These are phyloP conservation scores for Phoxinus dragarum DNA, from an alignment of 2,797 vertebrate genomes.

Conservation along the genomic window DNA sequence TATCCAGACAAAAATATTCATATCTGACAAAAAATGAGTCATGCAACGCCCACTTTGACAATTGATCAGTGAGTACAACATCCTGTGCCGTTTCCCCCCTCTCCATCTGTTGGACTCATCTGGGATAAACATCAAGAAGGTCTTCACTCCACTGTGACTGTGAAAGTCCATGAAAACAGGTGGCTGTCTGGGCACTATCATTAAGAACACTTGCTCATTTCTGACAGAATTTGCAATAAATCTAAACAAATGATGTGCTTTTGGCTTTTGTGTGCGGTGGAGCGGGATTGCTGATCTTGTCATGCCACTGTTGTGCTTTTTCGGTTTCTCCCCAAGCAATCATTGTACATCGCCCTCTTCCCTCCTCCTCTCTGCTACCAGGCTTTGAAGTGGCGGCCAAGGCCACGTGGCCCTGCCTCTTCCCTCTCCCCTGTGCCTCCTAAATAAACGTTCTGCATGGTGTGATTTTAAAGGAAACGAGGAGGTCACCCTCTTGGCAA, in stretches of 20 bases:
- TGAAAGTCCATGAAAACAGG: conserved; percentile 39
- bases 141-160: conserved; percentile 32
- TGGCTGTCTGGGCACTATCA: conserved; percentile 49
- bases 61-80: conserved; percentile 57
- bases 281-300: conserved; percentile 2
- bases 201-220: conserved; percentile 37
- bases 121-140: conserved; percentile 48
- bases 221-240: conserved; percentile 19
- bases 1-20: conserved; percentile 22
- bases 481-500: conserved; percentile 70
- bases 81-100: conserved; percentile 41
- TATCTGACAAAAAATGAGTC: conserved; percentile 36
- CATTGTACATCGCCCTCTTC: conserved; percentile 51
- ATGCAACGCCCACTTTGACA: conserved; percentile 40
- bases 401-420: conserved; percentile 55
- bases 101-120: conserved; percentile 46
- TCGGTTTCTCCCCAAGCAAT: conserved; percentile 31
- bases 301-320: conserved; percentile 17
- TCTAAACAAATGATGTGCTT: conserved; percentile 14
- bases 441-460: conserved; percentile 76
- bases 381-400: conserved; percentile 60
- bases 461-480: conserved; percentile 74
- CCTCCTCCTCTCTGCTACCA: conserved; percentile 42
- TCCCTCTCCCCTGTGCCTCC: conserved; percentile 67
- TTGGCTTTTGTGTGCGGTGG: background rate